Conservation (phyloP, 2,888 invertebrate species). For the Limnephilus rhombicus region DNA sequence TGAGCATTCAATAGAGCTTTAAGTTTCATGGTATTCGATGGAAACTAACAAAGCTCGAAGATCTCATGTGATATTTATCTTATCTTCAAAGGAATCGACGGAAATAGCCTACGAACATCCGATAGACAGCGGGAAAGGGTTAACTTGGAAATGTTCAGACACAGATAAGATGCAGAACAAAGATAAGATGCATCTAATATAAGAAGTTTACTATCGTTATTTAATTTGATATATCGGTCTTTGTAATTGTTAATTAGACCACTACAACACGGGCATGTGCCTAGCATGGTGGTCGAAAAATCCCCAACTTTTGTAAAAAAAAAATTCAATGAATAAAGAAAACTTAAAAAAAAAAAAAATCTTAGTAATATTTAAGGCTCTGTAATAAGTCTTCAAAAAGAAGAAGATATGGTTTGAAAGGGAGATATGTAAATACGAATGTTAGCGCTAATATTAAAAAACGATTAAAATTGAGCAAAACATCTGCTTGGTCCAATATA, state of each 20-base stretch:
- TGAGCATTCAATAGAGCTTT: constrained; percentile 1
- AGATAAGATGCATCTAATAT: background rate
- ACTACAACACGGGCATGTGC: too few relatives aligned
- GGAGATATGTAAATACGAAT: too few relatives aligned
- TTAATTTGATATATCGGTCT: background rate
- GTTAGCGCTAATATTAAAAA: too few relatives aligned
- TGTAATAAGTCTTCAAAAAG: too few relatives aligned
- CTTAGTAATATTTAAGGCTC: too few relatives aligned
- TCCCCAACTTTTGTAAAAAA: too few relatives aligned
- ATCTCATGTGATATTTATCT: background rate
- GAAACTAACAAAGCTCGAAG: background rate
- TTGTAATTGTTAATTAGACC: background rate
- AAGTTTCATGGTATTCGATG: background rate
- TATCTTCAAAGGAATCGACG: background rate
- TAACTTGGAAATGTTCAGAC: background rate
- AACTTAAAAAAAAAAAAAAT: too few relatives aligned
- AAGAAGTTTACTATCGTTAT: background rate
- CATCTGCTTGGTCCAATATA: too few relatives aligned
- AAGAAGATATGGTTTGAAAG: too few relatives aligned
- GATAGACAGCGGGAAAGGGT: background rate
- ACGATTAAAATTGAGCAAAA: too few relatives aligned
- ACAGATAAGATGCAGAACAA: background rate
- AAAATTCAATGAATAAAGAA: too few relatives aligned
- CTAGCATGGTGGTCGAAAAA: too few relatives aligned
- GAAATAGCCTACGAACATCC: background rate